phyloP scores from a whole-genome alignment of 2,888 invertebrate genomes.

The Litoditis marina region DNA sequence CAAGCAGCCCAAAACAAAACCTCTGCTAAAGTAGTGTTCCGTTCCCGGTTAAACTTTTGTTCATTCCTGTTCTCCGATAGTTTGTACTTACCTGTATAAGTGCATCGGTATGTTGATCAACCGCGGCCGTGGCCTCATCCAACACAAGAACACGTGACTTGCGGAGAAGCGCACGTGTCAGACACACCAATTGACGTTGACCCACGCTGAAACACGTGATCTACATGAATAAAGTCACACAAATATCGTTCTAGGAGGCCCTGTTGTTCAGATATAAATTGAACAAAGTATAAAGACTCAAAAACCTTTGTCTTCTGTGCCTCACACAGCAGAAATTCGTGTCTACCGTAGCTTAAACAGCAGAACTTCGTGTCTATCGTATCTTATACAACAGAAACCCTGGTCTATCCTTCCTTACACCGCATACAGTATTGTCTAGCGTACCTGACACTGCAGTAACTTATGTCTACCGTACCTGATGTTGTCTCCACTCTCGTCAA shows the following conservation, averaged over 20 bases:
- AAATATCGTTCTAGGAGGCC: background rate
- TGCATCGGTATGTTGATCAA: constrained; percentile 67
- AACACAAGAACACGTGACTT: constrained; percentile 67
- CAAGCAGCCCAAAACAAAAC: too few relatives aligned
- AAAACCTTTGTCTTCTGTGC: too few relatives aligned
- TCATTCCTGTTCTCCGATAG: too few relatives aligned
- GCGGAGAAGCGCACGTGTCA: constrained; percentile 64
- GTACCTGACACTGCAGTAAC: background rate
- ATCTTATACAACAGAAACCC: background rate
- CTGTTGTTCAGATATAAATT: too few relatives aligned
- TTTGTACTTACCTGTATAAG: constrained; percentile 65
- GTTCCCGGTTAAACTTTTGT: too few relatives aligned
- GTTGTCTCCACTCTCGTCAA: constrained; percentile 88
- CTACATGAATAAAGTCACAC: background rate
- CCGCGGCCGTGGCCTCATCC: constrained; percentile 68
- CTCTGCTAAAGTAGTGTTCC: too few relatives aligned
- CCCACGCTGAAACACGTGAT: constrained; percentile 62
- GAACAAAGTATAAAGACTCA: too few relatives aligned
- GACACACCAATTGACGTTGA: constrained; percentile 65
- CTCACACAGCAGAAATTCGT: too few relatives aligned
- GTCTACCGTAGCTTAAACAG: background rate
- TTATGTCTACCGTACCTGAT: constrained; percentile 56
- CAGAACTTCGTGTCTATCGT: background rate
- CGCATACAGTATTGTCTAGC: background rate
- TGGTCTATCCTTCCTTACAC: too few relatives aligned